Conservation (phyloP, 2,113 vertebrate genomes). For the Lipophrys pholis region DNA sequence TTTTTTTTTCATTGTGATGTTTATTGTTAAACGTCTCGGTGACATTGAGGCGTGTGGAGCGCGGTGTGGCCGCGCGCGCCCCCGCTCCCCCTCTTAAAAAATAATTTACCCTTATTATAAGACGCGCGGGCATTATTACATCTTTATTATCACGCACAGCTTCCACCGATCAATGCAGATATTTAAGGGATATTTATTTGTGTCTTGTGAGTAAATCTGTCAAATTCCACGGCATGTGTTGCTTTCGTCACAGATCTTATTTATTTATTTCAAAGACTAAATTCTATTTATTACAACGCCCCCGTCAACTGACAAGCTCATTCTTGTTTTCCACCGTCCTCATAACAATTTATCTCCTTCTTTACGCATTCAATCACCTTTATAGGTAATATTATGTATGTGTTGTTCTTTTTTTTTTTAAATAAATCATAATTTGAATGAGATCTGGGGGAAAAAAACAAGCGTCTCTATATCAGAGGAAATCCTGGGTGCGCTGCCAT, state of each 20-base stretch:
- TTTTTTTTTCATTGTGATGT: not conserved
- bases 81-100: not conserved
- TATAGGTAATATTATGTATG: no score
- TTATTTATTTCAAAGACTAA: no score
- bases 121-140: not conserved
- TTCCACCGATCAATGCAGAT: not conserved
- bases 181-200: not conserved
- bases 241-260: no score
- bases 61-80: not conserved
- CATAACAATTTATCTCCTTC: no score
- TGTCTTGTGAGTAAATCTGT: not conserved
- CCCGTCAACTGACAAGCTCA: no score
- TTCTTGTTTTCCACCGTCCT: no score
- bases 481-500: conserved; percentile 25
- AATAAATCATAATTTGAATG: no score
- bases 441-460: not conserved
- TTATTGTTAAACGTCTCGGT: conserved; percentile 24
- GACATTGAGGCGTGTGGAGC: conserved; percentile 61
- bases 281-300: no score
- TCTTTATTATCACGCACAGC: not conserved
- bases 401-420: no score
- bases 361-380: no score
- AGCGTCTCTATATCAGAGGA: not conserved
- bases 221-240: not conserved
- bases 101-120: conserved; percentile 4